Percentiles rank a stretch among this genome's conserved stretches.
These are phyloP conservation scores for Clistopyga incitator DNA, from an alignment of 2,888 invertebrate genomes.

Conservation along the genomic window DNA sequence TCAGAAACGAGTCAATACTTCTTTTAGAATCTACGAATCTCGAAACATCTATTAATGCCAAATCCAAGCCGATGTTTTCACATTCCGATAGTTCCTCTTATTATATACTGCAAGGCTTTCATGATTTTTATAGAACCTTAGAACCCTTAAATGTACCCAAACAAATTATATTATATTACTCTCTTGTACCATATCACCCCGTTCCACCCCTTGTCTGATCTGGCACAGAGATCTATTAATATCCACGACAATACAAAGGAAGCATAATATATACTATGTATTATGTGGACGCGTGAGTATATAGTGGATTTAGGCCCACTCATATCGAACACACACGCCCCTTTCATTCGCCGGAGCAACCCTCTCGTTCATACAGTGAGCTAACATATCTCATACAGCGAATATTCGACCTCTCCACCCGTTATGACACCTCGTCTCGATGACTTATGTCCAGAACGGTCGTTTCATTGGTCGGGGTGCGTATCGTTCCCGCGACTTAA, in stretches of 20 bases:
- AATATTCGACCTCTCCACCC: conserved; percentile 62
- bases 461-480: conserved; percentile 60
- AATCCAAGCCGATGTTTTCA: too few relatives aligned
- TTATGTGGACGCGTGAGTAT: conserved; percentile 59
- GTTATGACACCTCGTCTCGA: conserved; percentile 70
- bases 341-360: conserved; percentile 38
- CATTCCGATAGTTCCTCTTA: too few relatives aligned
- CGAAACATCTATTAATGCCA: too few relatives aligned
- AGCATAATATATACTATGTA: conserved; percentile 39
- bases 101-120: too few relatives aligned
- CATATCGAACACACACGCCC: conserved; percentile 40
- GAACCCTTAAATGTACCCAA: background rate
- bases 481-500: conserved; percentile 56
- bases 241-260: background rate
- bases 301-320: conserved; percentile 17
- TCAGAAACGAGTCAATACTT: too few relatives aligned
- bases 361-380: conserved; percentile 38
- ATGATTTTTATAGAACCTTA: background rate
- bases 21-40: too few relatives aligned
- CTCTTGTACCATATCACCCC: conserved; percentile 59
- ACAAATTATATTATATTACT: background rate
- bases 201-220: background rate
- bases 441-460: conserved; percentile 75
- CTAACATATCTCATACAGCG: conserved; percentile 59
- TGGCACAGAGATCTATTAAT: background rate